phyloP scores from a whole-genome alignment of 1,140 invertebrate genomes.

The roundworm (Caenorhabditis elegans) region DNA sequence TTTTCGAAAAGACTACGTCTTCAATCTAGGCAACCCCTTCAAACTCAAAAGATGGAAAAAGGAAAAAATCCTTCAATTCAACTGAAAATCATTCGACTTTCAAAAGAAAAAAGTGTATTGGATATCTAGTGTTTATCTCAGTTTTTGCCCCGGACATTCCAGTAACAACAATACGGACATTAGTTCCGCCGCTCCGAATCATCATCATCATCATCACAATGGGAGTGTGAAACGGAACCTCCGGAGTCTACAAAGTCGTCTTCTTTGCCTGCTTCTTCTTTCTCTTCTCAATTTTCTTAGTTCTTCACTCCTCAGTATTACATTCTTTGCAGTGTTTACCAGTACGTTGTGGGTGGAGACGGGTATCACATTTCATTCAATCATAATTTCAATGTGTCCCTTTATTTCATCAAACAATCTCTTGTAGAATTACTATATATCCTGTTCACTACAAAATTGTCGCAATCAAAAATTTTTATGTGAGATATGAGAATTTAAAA shows the following conservation, averaged over 20 bases:
- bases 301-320: conserved; percentile 23
- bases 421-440: not conserved
- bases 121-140: too few relatives aligned
- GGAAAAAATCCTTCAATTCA: too few relatives aligned
- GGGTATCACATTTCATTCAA: conserved; percentile 22
- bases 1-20: too few relatives aligned
- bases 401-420: not conserved
- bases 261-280: not conserved
- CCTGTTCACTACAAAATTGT: not conserved
- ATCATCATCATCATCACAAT: conserved; percentile 4
- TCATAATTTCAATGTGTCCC: not conserved
- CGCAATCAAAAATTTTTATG: not conserved
- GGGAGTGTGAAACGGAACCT: conserved; percentile 12
- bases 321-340: not conserved
- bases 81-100: too few relatives aligned
- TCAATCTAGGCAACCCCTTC: too few relatives aligned
- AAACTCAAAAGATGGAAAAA: too few relatives aligned
- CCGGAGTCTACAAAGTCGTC: not conserved
- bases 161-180: not conserved
- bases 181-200: conserved; percentile 31
- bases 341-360: not conserved
- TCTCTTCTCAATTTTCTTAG: not conserved
- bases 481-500: too few relatives aligned
- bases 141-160: too few relatives aligned
- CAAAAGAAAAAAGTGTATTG: too few relatives aligned